Base-by-base conservation (phyloP, 1,140 invertebrate species). In the Agrilus planipennis region DNA sequence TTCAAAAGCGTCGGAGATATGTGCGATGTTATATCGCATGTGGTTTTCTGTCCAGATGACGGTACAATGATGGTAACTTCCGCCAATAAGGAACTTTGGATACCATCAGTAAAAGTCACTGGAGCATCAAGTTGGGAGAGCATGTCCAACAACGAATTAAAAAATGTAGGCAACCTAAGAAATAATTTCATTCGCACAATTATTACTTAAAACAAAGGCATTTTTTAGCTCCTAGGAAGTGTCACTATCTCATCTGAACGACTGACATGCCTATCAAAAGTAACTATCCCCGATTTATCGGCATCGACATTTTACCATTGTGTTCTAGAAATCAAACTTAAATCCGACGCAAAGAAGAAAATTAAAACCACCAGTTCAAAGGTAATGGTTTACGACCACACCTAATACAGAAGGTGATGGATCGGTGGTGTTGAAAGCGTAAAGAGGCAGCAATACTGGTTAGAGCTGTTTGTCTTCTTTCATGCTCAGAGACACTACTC, bases 301-400 rank as follows among this genome's bases (percentile, higher is more conserved):
- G 2, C 20, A 19, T 9, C 23, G 20, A 40, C 23, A 5, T 25
- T 53, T 5, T 40, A 45, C 9, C 54, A 56, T 35, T 42, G 44
- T 11, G 44, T 56, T 14, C 54, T 47, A 38, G 18, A 37, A 12
- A 5, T 47, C 4, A 20, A 18, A 18, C 39, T 56, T 3, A 39
- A 39, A 17, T n/a, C 20, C 6, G 39, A 41, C 14, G 28, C 28
- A 9, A 54, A 51, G 34, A 54, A 52, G 18, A 53, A 48, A 41
- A 42, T 47, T 0, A 56, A 54, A 42, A 51, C 31, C 31, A 42
- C 41, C 0, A 48, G 46, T 36, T 52, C 52, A 46, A 54, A 50
- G 41, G 52, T 56, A 41, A 9, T 18, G 16, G 10, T 19, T 30
- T 41, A 16, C 11, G 11, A 27, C 18, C 34, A 21, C 21, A 10